Evolutionary conservation across 2,888 invertebrate species (phyloP).

Genomic region (Tribolium freemani): DNA sequence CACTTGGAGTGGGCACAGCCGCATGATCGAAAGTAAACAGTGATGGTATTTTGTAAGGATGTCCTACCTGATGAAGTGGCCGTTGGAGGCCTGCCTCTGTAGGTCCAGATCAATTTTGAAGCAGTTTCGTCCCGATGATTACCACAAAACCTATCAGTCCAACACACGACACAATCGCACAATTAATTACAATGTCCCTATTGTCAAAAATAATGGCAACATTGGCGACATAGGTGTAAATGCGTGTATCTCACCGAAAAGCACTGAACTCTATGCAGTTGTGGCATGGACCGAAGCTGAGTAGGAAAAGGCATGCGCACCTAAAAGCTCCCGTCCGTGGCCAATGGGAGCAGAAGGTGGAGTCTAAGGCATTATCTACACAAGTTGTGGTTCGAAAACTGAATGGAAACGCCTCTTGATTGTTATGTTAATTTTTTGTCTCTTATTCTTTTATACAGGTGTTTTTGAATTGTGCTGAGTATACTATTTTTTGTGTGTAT

Average conservation of each 20-base stretch:
- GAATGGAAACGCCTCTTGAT: conserved; percentile 64
- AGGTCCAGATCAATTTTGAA: conserved; percentile 82
- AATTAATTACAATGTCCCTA: conserved; percentile 31
- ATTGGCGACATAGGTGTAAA: conserved; percentile 39
- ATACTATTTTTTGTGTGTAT: conserved; percentile 45
- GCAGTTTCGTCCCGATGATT: conserved; percentile 67
- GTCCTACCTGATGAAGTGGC: conserved; percentile 80
- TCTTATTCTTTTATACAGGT: conserved; percentile 68
- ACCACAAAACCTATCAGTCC: conserved; percentile 28
- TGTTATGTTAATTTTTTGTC: conserved; percentile 69
- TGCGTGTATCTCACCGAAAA: conserved; percentile 64
- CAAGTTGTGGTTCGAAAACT: conserved; percentile 66
- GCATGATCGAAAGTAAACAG: conserved; percentile 22
- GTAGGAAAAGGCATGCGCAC: conserved; percentile 60
- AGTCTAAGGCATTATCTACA: conserved; percentile 62
- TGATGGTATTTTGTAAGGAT: neutral
- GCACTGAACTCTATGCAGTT: conserved; percentile 63
- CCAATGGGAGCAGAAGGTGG: conserved; percentile 64
- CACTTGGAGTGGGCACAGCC: neutral
- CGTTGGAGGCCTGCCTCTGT: conserved; percentile 81
- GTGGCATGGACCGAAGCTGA: conserved; percentile 44
- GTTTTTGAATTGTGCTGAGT: conserved; percentile 64
- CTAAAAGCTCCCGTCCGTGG: conserved; percentile 47
- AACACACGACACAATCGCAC: conserved; percentile 44
- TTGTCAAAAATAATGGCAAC: conserved; percentile 38